phyloP scores from a whole-genome alignment of 2,113 vertebrate species.

The Nycticorax nycticorax region DNA sequence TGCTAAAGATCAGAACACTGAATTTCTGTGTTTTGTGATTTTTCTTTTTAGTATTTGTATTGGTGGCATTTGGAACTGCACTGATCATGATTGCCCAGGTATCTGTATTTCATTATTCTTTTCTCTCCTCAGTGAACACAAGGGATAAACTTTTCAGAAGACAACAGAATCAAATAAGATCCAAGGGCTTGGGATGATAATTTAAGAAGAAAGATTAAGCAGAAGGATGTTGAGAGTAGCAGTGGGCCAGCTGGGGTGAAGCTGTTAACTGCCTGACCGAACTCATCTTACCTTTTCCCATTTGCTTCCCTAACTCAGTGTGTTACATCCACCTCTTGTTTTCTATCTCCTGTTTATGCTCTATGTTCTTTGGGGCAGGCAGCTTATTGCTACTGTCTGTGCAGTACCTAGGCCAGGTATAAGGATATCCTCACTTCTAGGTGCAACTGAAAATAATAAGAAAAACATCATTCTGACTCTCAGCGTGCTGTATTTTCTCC shows the following conservation, averaged over 20 bases:
- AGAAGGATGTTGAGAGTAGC: background rate
- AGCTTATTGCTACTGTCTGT: background rate
- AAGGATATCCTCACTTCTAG: background rate
- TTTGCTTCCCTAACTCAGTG: background rate
- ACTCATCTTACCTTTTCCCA: background rate
- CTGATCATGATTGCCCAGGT: slow-evolving; percentile 96
- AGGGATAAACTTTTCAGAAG: background rate
- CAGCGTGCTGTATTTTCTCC: background rate
- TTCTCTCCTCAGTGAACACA: background rate
- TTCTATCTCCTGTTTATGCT: background rate
- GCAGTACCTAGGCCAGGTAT: background rate
- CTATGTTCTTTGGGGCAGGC: background rate
- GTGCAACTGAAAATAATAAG: background rate
- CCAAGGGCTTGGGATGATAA: background rate
- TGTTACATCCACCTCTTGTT: background rate
- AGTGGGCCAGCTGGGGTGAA: background rate
- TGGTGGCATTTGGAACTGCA: slow-evolving; percentile 96
- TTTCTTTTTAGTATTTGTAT: slow-evolving; percentile 82
- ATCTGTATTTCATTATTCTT: slow-evolving; percentile 43
- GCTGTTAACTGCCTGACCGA: background rate
- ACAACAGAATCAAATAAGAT: background rate
- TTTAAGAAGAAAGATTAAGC: background rate
- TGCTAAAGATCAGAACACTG: background rate
- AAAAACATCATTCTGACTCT: background rate
- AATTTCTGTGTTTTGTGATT: slow-evolving; percentile 17